These are phyloP conservation scores for Neomorphus geoffroyi DNA, from an alignment of 2,797 vertebrate species.

Conservation along the genomic window DNA sequence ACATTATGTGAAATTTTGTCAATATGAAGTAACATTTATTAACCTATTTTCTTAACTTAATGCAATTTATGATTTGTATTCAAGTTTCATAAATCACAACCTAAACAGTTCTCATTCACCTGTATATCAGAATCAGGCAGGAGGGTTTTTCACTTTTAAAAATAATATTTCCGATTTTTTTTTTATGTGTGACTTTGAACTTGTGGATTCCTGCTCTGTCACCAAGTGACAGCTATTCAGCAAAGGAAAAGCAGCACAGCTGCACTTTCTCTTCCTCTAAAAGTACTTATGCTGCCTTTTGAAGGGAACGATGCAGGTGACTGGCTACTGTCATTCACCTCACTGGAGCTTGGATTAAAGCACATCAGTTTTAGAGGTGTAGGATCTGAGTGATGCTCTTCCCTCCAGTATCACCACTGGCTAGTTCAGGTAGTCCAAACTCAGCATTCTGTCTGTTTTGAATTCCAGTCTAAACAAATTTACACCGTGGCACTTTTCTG, in stretches of 20 bases:
- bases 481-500: not conserved
- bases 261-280: not conserved
- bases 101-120: not conserved
- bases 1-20: not conserved
- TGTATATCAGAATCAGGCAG: not conserved
- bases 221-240: not conserved
- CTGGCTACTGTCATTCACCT: not conserved
- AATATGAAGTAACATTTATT: not conserved
- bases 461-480: not conserved
- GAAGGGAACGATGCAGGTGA: not conserved
- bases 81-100: not conserved
- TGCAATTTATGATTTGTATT: not conserved
- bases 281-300: not conserved
- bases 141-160: not conserved
- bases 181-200: not conserved
- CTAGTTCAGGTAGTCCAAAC: not conserved
- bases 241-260: not conserved
- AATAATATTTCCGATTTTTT: not conserved
- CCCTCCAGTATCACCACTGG: not conserved
- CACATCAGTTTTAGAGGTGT: not conserved
- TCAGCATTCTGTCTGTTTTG: not conserved
- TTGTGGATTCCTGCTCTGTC: not conserved
- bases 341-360: not conserved
- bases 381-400: not conserved
- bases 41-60: not conserved